Conservation (phyloP, 2,797 vertebrate genomes). For the Lophotriccus pileatus region DNA sequence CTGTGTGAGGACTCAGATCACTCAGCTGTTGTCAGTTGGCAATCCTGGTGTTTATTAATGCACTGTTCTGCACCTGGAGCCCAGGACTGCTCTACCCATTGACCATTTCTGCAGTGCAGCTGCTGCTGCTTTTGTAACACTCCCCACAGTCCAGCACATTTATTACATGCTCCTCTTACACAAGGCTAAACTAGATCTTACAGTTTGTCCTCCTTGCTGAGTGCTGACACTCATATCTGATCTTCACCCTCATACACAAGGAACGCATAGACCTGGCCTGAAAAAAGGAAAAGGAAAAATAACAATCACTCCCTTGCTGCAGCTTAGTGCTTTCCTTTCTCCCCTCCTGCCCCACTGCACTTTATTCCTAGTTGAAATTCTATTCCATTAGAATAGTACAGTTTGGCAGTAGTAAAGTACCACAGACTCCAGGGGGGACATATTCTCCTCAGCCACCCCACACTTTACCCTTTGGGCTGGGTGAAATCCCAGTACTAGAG, state of each 20-base stretch:
- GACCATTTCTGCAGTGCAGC: not conserved
- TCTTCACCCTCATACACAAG: not conserved
- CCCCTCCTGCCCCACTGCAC: not conserved
- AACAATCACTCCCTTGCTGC: not conserved
- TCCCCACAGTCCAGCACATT: not conserved
- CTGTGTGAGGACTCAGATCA: accelerated
- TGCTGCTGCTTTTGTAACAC: not conserved
- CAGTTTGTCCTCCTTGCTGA: not conserved
- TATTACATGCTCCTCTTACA: constrained; percentile 33
- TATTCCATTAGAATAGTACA: accelerated
- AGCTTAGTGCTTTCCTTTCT: not conserved
- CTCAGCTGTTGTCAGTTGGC: accelerated
- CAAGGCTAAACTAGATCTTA: not conserved
- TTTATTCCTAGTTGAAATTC: not conserved
- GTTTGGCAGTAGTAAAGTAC: accelerated
- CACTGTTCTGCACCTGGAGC: accelerated
- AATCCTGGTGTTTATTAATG: not conserved
- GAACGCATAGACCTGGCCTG: constrained; percentile 60
- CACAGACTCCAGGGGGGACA: accelerated
- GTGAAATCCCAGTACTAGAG: accelerated
- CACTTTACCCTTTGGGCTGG: no score
- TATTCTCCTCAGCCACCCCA: not conserved
- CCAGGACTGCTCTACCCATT: not conserved
- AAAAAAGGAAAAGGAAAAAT: not conserved
- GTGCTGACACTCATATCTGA: not conserved